Base-by-base conservation (phyloP, 2,113 vertebrate genomes). In the Paramisgurnus dabryanus region DNA sequence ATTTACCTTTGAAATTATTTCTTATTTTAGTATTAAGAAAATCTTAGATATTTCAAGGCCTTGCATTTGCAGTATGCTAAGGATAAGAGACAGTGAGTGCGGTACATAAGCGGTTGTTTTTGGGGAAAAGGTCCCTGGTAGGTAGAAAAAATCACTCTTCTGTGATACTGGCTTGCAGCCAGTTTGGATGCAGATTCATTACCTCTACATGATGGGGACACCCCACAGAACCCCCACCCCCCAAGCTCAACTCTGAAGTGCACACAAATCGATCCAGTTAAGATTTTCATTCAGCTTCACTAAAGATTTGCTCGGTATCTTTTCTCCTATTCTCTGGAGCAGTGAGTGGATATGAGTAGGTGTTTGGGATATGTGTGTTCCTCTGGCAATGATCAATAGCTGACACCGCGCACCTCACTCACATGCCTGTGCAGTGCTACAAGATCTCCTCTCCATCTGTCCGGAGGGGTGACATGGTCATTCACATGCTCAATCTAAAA, bases 361-460 rank as follows among this genome's bases (percentile, higher is more conserved):
- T 77, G 70, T 67, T 53, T 69, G 50, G 55, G 69, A 74, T 66
- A 43, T 73, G 70, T 67, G 73, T 73, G 67, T 67, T 64, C 67
- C 67, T 58, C n/a, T 47, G 73, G 55, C 49, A 78, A 75, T 75
- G 78, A 84, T 82, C 82, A 50, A 86, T 86, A 82, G 55, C 73
- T 84, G 80, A 82, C 85, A 84, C 71, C 55, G 80, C 55, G 79
- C 45, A 61, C 73, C 55, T 79, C 40, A 77, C 67, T 57, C 40
- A 49, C 53, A 50, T 73, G 76, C 72, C 83, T 53, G 66, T 77
- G 61, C 67, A 50, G 34, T 70, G 81, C 7, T n/a, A 45, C 11
- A 34, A 34, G 27, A n/a, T 55, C 63, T 79, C 73, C 71, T 50
- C 53, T 69, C 57, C 43, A 58, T 65, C 47, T 77, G 74, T 71